Percentiles rank a stretch among this genome's conserved stretches.
These are phyloP conservation scores for Alloscopus bannaensis DNA, from an alignment of 2,888 invertebrate species.

Conservation along the genomic window DNA sequence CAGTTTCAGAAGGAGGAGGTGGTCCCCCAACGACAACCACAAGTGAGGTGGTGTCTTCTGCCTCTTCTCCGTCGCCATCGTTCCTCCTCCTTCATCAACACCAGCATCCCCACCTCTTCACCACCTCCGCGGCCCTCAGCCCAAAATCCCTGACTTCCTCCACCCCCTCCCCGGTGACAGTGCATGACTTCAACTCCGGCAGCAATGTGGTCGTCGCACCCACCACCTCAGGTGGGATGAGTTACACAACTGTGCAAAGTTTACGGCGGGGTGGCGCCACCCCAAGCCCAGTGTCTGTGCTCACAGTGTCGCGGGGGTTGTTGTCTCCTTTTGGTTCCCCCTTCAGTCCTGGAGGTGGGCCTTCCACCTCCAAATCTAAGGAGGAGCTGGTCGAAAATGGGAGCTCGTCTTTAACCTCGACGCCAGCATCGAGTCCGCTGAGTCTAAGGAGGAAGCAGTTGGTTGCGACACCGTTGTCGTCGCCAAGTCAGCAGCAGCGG, in stretches of 20 bases:
- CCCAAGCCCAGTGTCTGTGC: slow-evolving; percentile 47
- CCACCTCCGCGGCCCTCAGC: slow-evolving; percentile 66
- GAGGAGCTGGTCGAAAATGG: slow-evolving; percentile 8
- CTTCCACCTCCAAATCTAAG: slow-evolving; percentile 6
- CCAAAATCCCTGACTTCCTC: slow-evolving; percentile 72
- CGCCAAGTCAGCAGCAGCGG: slow-evolving; percentile 61
- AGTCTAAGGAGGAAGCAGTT: not conserved
- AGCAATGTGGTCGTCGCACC: slow-evolving; percentile 54
- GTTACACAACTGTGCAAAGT: slow-evolving; percentile 10
- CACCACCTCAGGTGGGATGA: not conserved
- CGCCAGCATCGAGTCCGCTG: slow-evolving; percentile 34
- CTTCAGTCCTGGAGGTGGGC: slow-evolving; percentile 43
- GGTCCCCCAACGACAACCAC: not conserved
- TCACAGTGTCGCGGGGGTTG: slow-evolving; percentile 33
- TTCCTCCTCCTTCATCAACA: slow-evolving; percentile 66
- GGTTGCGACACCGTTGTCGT: slow-evolving; percentile 43
- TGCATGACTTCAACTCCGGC: slow-evolving; percentile 66
- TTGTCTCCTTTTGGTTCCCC: slow-evolving; percentile 41
- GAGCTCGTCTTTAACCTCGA: slow-evolving; percentile 16
- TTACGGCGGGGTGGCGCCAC: slow-evolving; percentile 64
- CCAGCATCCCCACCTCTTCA: slow-evolving; percentile 53
- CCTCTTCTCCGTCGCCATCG: slow-evolving; percentile 62
- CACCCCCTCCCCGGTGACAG: slow-evolving; percentile 72
- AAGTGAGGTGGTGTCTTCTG: slow-evolving; percentile 27
- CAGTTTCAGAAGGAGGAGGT: slow-evolving; percentile 14